Base-by-base conservation (phyloP, 1,140 invertebrate species). In the Bombus balteatus region DNA sequence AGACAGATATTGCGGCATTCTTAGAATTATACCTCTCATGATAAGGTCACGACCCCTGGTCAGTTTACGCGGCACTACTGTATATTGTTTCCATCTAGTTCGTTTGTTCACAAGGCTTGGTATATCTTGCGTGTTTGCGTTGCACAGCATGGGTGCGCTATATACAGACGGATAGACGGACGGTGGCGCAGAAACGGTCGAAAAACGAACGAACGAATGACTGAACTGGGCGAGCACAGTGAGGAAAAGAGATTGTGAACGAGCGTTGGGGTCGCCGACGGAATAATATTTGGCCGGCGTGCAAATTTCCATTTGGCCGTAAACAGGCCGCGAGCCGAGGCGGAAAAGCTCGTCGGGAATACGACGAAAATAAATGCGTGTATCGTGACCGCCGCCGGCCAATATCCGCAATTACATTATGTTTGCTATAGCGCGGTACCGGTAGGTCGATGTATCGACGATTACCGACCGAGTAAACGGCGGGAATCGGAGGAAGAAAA, bases 281-380 rank as follows among this genome's bases (percentile, higher is more conserved):
- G 76, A 91, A 91, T 91, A 91, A 91, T 89, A 91, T 92, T 91
- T 92, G 91, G 90, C 88, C 43, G 71, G 68, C 75, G 90, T 79
- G 90, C 87, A 92, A 91, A 90, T 92, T 92, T 90, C 89, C 89
- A 89, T 91, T 91, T 75, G 91, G 86, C 85, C 88, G 89, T 92
- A 92, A 92, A 92, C 90, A 92, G 85, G 74, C 85, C 83, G 87
- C 73, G 79, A 88, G 84, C 53, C 88, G 88, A 88, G 88, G 90
- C 90, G 91, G 91, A 90, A 92, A 92, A 91, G 88, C 89, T 89
- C 83, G 81, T 85, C 57, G 86, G 83, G 82, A 79, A 85, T 15
- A 66, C 74, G 88, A 90, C 83, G 80, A 90, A 86, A 90, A 90
- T 90, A 90, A 90, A 90, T 90, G 83, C 78, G 74, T 89, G 82